Conservation (phyloP, 2,113 vertebrate genomes). For the Erythrolamprus reginae region DNA sequence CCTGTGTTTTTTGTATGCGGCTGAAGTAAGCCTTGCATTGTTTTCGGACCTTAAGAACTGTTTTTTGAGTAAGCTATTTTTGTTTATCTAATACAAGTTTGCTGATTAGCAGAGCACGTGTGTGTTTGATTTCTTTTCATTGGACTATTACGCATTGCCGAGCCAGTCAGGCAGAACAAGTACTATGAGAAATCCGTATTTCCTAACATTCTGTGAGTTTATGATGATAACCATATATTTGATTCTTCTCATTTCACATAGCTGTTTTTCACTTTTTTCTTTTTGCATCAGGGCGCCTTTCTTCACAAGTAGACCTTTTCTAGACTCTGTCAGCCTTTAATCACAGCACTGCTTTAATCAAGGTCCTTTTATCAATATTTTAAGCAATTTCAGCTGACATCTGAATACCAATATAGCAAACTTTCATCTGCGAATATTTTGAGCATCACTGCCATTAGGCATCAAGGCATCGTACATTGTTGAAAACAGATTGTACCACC, state of each 20-base stretch:
- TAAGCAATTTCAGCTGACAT: slow-evolving; percentile 8
- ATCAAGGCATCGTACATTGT: not conserved
- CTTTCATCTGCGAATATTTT: slow-evolving; percentile 15
- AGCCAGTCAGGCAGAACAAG: too few relatives aligned
- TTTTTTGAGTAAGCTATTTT: too few relatives aligned
- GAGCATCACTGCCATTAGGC: not conserved
- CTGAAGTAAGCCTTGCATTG: too few relatives aligned
- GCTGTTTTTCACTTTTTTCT: not conserved
- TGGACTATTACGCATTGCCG: too few relatives aligned
- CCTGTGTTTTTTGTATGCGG: too few relatives aligned
- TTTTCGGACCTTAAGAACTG: too few relatives aligned
- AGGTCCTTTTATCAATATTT: slow-evolving; percentile 21
- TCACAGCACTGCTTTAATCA: slow-evolving; percentile 12
- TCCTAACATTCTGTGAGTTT: not conserved
- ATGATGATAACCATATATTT: not conserved
- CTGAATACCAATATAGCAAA: slow-evolving; percentile 20
- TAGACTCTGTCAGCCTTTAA: slow-evolving; percentile 6
- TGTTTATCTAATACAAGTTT: too few relatives aligned
- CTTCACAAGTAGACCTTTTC: not conserved
- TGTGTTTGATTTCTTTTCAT: too few relatives aligned
- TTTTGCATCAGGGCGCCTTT: not conserved
- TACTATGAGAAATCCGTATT: not conserved
- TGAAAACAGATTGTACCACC: not conserved
- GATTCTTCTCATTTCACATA: not conserved
- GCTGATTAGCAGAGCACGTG: too few relatives aligned